Base-by-base conservation (phyloP, 2,113 vertebrate species). In the Austrofundulus limnaeus region DNA sequence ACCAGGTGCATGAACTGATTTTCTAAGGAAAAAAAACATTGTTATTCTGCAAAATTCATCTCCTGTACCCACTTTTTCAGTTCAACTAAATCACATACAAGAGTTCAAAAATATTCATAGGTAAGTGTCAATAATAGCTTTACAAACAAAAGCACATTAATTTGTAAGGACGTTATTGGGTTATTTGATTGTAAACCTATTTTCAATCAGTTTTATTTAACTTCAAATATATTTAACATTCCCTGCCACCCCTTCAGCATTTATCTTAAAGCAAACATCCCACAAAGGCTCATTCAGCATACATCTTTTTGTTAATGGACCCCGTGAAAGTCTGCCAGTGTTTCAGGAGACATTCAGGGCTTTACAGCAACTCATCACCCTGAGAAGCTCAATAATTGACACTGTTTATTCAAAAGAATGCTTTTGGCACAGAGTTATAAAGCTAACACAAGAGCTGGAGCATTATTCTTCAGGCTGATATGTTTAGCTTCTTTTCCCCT, bases 401-500 rank as follows among this genome's bases (percentile, higher is more conserved):
- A 78, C 70, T 85, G 75, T 84, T 87, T 83, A 83, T 78, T 68
- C 71, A 78, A 75, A n/a, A 81, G 77, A 80, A 50, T 69, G 74
- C 42, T 76, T 72, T 83, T 81, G 72, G 73, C 75, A 67, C 68
- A n/a, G 81, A 48, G 63, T 68, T 73, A 38, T 65, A 83, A 34
- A 70, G 62, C 53, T 57, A 83, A 77, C 80, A 70, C 34, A 56
- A 51, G 59, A 63, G 51, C 55, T 63, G 53, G 49, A 69, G 50
- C 58, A 75, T 80, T 75, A 77, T 61, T 80, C 70, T 67, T 50
- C 25, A 11, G 46, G 49, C 63, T 66, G 57, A 72, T 75, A 68
- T 80, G 61, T 73, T 81, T 77, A 55, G 4, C 46, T 34, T 13
- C 66, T 77, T 67, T 24, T 19, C 2, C 56, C 43, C 42, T n/a